Conservation (phyloP, 2,113 vertebrate genomes). For the Gila orcuttii region DNA sequence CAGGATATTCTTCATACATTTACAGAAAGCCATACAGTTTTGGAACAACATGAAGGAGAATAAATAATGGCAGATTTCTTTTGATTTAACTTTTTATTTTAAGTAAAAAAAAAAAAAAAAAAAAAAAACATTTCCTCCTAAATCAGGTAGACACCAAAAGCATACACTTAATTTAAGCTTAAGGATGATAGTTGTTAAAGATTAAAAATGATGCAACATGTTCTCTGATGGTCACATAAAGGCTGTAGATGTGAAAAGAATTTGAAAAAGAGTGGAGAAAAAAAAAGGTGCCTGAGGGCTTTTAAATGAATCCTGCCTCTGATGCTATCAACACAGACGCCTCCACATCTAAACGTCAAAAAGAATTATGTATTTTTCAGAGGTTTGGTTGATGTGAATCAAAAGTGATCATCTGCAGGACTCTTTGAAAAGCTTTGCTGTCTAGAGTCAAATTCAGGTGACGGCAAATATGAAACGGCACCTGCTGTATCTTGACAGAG, state of each 20-base stretch:
- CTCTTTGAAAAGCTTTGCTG: conserved; percentile 34
- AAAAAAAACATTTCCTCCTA: background rate
- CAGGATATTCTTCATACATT: background rate
- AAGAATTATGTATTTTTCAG: conserved; percentile 42
- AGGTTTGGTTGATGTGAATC: conserved; percentile 41
- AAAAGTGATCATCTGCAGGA: conserved; percentile 31
- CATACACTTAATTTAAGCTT: background rate
- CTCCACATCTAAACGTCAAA: conserved; percentile 33
- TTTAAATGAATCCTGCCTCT: conserved; percentile 22
- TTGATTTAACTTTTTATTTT: background rate
- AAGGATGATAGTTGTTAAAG: background rate
- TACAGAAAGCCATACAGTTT: background rate
- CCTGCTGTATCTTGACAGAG: background rate
- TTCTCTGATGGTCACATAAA: background rate
- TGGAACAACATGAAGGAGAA: background rate
- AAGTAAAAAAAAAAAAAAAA: background rate
- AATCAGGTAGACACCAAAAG: background rate
- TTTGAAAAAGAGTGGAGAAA: background rate
- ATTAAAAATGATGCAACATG: conserved; percentile 19
- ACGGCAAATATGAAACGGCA: conserved; percentile 17
- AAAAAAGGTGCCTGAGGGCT: background rate
- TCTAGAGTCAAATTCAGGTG: conserved; percentile 33
- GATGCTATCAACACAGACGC: conserved; percentile 31
- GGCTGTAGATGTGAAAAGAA: conserved; percentile 21
- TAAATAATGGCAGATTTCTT: background rate